Conservation (phyloP, 1,140 invertebrate genomes). For the Thereuonema tuberculata region DNA sequence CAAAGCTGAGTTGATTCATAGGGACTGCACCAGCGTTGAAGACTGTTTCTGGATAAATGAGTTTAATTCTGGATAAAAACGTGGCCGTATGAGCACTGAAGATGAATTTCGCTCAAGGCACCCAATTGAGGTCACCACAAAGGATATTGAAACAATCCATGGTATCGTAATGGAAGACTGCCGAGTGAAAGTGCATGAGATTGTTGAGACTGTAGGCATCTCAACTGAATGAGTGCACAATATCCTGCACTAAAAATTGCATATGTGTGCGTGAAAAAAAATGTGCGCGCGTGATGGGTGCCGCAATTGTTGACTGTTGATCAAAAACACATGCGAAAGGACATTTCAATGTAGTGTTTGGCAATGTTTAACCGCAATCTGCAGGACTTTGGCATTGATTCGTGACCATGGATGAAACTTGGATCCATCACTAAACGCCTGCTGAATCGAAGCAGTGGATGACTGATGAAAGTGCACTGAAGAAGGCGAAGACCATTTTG, state of each 20-base stretch:
- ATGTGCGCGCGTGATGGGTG: not conserved
- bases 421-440: conserved; percentile 29
- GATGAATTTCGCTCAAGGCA: not conserved
- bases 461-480: conserved; percentile 24
- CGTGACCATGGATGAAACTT: conserved; percentile 31
- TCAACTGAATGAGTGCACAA: not conserved
- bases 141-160: not conserved
- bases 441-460: conserved; percentile 29
- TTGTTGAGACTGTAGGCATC: not conserved
- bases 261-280: not conserved
- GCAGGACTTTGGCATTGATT: conserved; percentile 24
- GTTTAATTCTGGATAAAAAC: not conserved
- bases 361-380: conserved; percentile 9
- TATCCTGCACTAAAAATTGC: not conserved
- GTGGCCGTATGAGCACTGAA: not conserved
- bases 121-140: no score
- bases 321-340: conserved; percentile 7
- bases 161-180: not conserved
- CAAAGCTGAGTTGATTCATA: no score
- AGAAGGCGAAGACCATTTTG: no score
- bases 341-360: conserved; percentile 18
- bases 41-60: no score
- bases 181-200: not conserved
- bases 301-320: conserved; percentile 6
- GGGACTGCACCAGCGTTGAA: no score